Base-by-base conservation (phyloP, 2,113 vertebrate genomes). In the Globicephala melas region DNA sequence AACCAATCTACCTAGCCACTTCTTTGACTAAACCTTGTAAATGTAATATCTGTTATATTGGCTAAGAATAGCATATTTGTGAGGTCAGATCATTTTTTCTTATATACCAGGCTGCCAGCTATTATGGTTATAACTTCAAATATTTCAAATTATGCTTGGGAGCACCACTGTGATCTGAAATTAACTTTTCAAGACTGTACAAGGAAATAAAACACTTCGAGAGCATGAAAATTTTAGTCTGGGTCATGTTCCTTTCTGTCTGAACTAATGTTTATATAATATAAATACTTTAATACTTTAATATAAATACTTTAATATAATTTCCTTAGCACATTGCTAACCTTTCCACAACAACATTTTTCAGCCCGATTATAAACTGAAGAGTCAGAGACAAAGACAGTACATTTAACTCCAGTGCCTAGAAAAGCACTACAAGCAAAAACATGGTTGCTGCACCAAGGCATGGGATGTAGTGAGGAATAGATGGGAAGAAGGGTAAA, bases 141-240 rank as follows among this genome's bases (percentile, higher is more conserved):
- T 41, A 94, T 86, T 97, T 97, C 77, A 95, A 94, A 97, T 95
- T 94, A 96, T 87, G n/a, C 38, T 95, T 94, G 58, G 70, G 65
- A 93, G 53, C 41, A 96, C 88, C 91, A 91, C 95, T 98, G 85
- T 93, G 96, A 93, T 96, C 71, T 91, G 85, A 97, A 97, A 97
- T 97, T 96, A 97, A 97, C 74, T 96, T 97, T 87, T 95, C 70
- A 89, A 85, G 80, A 96, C 86, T 76, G 63, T 96, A 65, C 63
- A 93, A 81, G 23, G 20, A 96, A 97, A 97, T 90, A 92, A 96
- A 95, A 67, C 53, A 95, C 53, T 97, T 96, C 2, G 71, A 96
- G 50, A 93, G 65, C 73, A 91, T 83, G 62, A 91, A 96, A 89
- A 89, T 85, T 94, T 83, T 93, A 91, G 67, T 86, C 55, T 47